A percentile compares a stretch with the other conserved stretches of the same genome.
Conservation (phyloP, 2,888 invertebrate species). For the Sminthurinus aureus region DNA sequence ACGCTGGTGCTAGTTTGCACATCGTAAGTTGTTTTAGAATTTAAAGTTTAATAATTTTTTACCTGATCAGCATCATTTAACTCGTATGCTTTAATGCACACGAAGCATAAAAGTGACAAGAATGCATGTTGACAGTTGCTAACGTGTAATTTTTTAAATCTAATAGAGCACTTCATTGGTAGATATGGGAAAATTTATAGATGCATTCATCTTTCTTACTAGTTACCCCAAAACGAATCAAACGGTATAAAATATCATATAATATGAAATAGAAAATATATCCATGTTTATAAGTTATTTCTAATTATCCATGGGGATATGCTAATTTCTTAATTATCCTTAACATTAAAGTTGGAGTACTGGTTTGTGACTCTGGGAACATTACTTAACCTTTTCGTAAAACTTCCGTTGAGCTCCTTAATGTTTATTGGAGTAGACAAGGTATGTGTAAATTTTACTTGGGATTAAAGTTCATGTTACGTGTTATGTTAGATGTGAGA, state of each 20-base stretch:
- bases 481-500: no score
- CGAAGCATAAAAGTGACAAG: no score
- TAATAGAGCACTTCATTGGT: background rate
- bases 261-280: background rate
- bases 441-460: no score
- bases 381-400: background rate
- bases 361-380: background rate
- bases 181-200: conserved; percentile 15
- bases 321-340: background rate
- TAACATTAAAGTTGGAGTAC: conserved; percentile 10
- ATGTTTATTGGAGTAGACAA: conserved; percentile 23
- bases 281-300: background rate
- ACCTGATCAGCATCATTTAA: background rate
- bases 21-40: background rate
- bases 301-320: background rate
- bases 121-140: no score
- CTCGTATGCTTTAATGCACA: background rate
- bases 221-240: conserved; percentile 3
- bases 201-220: background rate
- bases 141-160: background rate
- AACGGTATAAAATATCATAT: background rate
- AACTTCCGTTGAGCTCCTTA: conserved; percentile 13
- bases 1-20: background rate
- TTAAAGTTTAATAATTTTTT: background rate
- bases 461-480: no score